Evolutionary conservation across 2,797 vertebrate genomes (phyloP).

Genomic region (Yasuhikotakia modesta): DNA sequence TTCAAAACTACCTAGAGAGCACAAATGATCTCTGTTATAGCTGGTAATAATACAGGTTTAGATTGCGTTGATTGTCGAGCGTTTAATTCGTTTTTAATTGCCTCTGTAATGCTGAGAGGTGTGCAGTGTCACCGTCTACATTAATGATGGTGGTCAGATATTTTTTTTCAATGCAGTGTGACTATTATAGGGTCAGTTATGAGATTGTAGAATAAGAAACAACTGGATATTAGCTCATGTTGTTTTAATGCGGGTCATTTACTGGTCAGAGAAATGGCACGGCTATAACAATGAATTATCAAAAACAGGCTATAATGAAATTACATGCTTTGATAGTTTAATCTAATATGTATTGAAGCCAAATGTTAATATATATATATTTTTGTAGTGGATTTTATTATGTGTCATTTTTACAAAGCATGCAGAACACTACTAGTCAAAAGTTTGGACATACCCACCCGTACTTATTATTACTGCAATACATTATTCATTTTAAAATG

Average conservation of each 20-base stretch:
- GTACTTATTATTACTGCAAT: too few relatives aligned
- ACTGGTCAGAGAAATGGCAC: neutral
- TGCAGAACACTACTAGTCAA: too few relatives aligned
- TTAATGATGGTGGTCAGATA: neutral
- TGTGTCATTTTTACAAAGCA: neutral
- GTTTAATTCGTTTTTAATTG: constrained; percentile 37
- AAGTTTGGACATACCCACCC: too few relatives aligned
- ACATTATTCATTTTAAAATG: too few relatives aligned
- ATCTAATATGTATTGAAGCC: neutral
- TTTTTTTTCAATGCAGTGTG: neutral
- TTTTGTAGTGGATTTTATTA: neutral
- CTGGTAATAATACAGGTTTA: neutral
- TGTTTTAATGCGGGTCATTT: constrained; percentile 17
- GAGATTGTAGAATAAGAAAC: neutral
- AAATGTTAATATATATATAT: neutral
- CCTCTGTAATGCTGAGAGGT: constrained; percentile 27
- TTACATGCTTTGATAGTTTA: constrained; percentile 1
- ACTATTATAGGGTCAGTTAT: constrained; percentile 7
- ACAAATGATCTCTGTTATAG: constrained; percentile 4
- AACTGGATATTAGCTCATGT: constrained; percentile 1
- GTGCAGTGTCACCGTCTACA: neutral
- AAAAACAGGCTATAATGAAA: constrained; percentile 14
- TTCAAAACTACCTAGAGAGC: constrained; percentile 8
- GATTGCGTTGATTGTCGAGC: neutral
- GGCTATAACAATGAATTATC: neutral